Percentiles rank a stretch among this genome's conserved stretches.
phyloP scores from a whole-genome alignment of 2,888 invertebrate species.

The Andrena bicolor region DNA sequence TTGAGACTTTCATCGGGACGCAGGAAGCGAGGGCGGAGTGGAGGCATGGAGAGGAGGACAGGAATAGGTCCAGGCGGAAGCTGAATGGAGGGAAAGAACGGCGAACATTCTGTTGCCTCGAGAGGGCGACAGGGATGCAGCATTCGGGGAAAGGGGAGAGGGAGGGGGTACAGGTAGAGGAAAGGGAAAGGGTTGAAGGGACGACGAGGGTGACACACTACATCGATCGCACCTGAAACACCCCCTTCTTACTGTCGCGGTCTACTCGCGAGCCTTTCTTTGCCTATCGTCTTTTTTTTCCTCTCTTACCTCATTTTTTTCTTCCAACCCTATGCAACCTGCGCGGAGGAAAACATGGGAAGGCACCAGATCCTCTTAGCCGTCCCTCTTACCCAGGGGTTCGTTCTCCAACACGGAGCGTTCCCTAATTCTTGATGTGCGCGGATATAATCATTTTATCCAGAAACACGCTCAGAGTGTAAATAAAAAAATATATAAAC shows the following conservation, averaged over 20 bases:
- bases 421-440: not conserved
- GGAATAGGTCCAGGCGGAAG: conserved; percentile 11
- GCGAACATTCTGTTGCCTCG: conserved; percentile 40
- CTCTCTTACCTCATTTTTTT: conserved; percentile 29
- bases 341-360: conserved; percentile 42
- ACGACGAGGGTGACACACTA: conserved; percentile 68
- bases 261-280: conserved; percentile 59
- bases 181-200: conserved; percentile 61
- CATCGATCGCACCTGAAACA: conserved; percentile 78
- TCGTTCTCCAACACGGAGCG: not conserved
- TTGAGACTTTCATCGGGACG: conserved; percentile 63
- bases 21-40: conserved; percentile 22
- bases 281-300: conserved; percentile 47
- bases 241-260: conserved; percentile 66
- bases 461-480: not conserved
- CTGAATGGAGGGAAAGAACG: conserved; percentile 30
- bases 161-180: conserved; percentile 27
- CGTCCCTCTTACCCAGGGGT: conserved; percentile 15
- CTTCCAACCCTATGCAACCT: conserved; percentile 21
- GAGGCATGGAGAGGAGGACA: not conserved
- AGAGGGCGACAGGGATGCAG: conserved; percentile 46
- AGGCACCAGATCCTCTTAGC: conserved; percentile 54
- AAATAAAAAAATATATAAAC: not conserved
- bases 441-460: not conserved
- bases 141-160: not conserved